These are phyloP conservation scores for Megalops atlanticus DNA, from an alignment of 2,113 vertebrate genomes.

Conservation along the genomic window DNA sequence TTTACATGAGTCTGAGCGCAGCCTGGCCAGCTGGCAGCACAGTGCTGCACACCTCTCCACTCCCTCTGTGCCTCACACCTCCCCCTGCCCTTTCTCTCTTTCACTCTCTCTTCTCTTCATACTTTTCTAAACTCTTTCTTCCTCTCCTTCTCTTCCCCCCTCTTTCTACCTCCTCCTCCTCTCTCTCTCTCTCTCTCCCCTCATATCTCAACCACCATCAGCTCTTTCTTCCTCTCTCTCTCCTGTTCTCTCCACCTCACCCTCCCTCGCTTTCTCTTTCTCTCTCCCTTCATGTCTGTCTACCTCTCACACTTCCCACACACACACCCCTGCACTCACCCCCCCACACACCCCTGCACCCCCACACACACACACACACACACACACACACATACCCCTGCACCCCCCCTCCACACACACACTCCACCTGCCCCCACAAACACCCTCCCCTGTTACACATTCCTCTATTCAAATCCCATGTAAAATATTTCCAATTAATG, in stretches of 20 bases:
- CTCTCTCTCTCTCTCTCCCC: no score
- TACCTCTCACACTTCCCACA: background rate
- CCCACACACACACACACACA: background rate
- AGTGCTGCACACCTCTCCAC: background rate
- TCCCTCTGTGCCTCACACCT: no score
- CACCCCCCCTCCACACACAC: background rate
- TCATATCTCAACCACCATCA: no score
- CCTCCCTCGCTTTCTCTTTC: background rate
- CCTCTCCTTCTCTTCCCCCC: no score
- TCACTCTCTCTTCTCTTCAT: no score
- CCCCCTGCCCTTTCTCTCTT: no score
- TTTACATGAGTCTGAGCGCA: constrained; percentile 36
- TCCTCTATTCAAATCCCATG: constrained; percentile 19
- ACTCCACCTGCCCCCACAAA: no score
- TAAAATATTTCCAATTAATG: constrained; percentile 3
- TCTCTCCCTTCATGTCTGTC: background rate
- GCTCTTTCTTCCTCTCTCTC: no score
- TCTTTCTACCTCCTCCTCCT: no score
- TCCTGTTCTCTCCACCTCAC: no score
- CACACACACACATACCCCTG: background rate
- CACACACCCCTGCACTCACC: background rate
- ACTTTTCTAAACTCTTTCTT: no score
- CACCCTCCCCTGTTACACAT: background rate
- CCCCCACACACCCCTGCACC: background rate
- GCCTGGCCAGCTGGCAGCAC: constrained; percentile 34